Base-by-base conservation (phyloP, 1,140 invertebrate species). In the Triops cancriformis region DNA sequence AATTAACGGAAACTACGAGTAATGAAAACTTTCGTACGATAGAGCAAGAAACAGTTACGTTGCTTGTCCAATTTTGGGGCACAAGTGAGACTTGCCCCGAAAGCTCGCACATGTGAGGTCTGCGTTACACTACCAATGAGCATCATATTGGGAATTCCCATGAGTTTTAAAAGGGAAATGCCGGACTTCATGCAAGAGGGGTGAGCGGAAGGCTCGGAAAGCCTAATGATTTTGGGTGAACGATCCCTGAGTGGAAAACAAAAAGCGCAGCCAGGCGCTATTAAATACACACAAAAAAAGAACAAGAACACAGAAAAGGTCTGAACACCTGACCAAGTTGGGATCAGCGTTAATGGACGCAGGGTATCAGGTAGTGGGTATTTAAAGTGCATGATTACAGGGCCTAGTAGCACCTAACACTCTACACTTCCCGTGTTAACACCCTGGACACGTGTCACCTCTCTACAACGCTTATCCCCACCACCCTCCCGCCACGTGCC, bases 381-480 rank as follows among this genome's bases (percentile, higher is more conserved):
- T 18, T 64, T 6, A 23, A 64, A 64, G 51, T 64, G 51, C 51
- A 14, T 64, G 51, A 64, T 64, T 64, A 64, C 51, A 37, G 51
- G 51, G 51, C 51, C 51, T 64, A 64, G 51, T 64, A 23, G 9
- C 51, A 64, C 51, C 51, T 64, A 64, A 10, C 51, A 64, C 10
- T 64, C 51, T 64, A 64, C 51, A 64, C 51, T 64, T 64, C 51
- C 51, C 51, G 51, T 64, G 51, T 64, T 64, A 64, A 64, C 51
- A 64, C 23, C 51, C 14, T 64, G 18, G 51, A 64, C 51, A 64
- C 51, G 51, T 64, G 51, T 64, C 51, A 64, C 51, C 51, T 64
- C 51, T 64, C 51, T 18, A 18, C 51, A 64, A 64, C 51, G 23
- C 51, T 64, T 64, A 64, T 64, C 51, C 23, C 6, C 18, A 23